phyloP scores from a whole-genome alignment of 2,113 vertebrate species.

The Mormoops blainvillei region DNA sequence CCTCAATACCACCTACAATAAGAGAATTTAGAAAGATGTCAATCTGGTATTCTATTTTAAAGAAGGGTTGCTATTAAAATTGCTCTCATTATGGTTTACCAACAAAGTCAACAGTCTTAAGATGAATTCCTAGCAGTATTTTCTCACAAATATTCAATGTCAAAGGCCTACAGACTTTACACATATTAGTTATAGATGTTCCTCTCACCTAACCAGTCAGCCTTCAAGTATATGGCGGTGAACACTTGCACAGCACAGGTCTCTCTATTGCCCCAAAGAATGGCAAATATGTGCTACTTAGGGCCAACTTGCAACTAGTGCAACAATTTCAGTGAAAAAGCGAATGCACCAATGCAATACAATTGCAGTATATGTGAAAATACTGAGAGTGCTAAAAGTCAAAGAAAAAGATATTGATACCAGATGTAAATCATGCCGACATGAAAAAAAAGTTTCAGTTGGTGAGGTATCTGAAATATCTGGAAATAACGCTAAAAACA shows the following conservation, averaged over 20 bases:
- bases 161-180: neutral
- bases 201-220: neutral
- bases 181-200: neutral
- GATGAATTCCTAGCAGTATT: neutral
- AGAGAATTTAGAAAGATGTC: neutral
- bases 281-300: neutral
- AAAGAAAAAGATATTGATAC: neutral
- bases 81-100: neutral
- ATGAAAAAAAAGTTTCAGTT: neutral
- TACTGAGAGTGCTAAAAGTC: neutral
- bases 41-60: neutral
- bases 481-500: slow-evolving; percentile 1
- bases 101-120: neutral
- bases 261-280: neutral
- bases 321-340: neutral
- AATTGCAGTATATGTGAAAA: neutral
- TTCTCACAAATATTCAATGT: neutral
- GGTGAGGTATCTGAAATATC: neutral
- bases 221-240: neutral
- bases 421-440: neutral
- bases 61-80: neutral
- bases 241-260: neutral
- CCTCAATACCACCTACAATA: neutral
- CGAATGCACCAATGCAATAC: neutral
- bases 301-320: neutral